phyloP scores from a whole-genome alignment of 2,888 invertebrate genomes.

The Ochlodes sylvanus region DNA sequence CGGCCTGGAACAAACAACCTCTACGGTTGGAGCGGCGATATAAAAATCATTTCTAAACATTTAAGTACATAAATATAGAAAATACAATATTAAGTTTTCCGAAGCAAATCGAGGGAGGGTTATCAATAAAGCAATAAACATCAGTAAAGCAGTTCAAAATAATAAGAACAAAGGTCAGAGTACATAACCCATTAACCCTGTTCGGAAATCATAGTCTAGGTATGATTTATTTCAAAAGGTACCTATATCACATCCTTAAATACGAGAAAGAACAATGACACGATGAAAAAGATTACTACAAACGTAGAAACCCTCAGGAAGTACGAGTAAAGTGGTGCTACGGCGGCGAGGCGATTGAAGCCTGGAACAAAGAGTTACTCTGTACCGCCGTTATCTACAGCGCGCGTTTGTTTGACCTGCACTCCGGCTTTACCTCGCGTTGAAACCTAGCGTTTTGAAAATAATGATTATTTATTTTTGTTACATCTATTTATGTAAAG shows the following conservation, averaged over 20 bases:
- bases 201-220: no score
- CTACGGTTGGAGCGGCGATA: no score
- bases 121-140: no score
- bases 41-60: no score
- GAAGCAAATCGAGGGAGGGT: no score
- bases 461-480: neutral
- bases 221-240: neutral
- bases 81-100: no score
- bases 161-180: no score
- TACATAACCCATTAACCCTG: no score
- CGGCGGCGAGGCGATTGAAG: slow-evolving; percentile 8
- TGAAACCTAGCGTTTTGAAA: neutral
- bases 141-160: no score
- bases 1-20: no score
- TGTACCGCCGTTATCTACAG: neutral
- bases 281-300: slow-evolving; percentile 23
- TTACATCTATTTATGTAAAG: no score
- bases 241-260: slow-evolving; percentile 12
- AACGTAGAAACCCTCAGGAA: slow-evolving; percentile 28
- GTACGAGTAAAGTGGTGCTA: slow-evolving; percentile 21
- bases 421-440: slow-evolving; percentile 1
- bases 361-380: slow-evolving; percentile 21
- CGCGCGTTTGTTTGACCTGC: slow-evolving; percentile 13
- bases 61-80: no score
- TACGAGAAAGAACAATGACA: slow-evolving; percentile 26